phyloP scores from a whole-genome alignment of 2,888 invertebrate species.

The Apotomis turbidana region DNA sequence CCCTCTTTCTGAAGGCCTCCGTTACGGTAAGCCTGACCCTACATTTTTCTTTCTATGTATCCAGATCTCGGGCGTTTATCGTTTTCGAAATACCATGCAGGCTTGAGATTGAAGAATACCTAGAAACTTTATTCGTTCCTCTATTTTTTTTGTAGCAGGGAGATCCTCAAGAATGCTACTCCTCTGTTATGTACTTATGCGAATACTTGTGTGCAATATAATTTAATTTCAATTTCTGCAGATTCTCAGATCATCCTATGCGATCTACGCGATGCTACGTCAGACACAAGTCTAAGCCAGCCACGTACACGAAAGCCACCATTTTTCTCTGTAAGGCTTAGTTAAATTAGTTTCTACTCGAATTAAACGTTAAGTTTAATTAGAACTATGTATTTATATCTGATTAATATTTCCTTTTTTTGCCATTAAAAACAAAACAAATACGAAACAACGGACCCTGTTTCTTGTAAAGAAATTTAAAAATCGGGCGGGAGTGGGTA shows the following conservation, averaged over 20 bases:
- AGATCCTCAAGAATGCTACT: no score
- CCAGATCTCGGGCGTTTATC: no score
- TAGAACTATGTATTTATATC: background rate
- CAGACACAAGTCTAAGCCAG: slow-evolving; percentile 62
- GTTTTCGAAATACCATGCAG: no score
- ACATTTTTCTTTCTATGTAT: no score
- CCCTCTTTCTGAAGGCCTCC: slow-evolving; percentile 80
- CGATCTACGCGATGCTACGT: slow-evolving; percentile 73
- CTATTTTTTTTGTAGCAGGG: no score
- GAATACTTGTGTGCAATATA: no score
- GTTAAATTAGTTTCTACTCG: no score
- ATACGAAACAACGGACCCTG: background rate
- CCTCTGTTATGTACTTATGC: no score
- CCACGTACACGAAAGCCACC: background rate
- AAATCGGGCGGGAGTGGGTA: background rate
- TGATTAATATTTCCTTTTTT: slow-evolving; percentile 1
- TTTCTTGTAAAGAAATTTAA: slow-evolving; percentile 3
- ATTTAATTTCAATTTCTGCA: slow-evolving; percentile 52
- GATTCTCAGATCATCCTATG: slow-evolving; percentile 76
- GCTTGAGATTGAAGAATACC: no score
- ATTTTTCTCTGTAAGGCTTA: no score
- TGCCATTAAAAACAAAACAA: background rate
- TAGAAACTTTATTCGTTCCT: no score
- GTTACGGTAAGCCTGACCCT: slow-evolving; percentile 62
- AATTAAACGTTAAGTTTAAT: slow-evolving; percentile 13